Conservation (phyloP, 2,888 invertebrate genomes). For the Thecophora atra region DNA sequence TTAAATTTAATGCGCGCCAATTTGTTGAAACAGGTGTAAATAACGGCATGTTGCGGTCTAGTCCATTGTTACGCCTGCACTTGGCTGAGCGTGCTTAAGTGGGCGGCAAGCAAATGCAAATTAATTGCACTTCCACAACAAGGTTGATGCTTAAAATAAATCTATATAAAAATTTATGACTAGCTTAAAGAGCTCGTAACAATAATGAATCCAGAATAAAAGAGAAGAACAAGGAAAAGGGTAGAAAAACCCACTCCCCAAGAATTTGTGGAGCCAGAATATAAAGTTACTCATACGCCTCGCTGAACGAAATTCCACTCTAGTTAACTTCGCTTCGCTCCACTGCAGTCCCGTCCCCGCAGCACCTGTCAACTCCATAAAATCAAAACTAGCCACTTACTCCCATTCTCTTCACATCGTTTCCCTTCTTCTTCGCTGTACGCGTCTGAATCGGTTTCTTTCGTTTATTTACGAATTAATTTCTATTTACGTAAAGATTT, state of each 20-base stretch:
- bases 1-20: constrained; percentile 15
- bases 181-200: neutral
- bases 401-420: neutral
- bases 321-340: neutral
- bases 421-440: neutral
- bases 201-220: neutral
- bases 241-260: neutral
- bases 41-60: neutral
- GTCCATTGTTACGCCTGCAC: too few relatives aligned
- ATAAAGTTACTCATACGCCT: neutral
- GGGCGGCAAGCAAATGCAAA: too few relatives aligned
- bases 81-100: too few relatives aligned
- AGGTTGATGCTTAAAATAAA: too few relatives aligned
- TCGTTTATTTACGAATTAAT: neutral
- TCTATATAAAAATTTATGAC: too few relatives aligned
- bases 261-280: neutral
- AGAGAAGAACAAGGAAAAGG: neutral
- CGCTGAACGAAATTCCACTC: neutral
- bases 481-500: too few relatives aligned
- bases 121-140: too few relatives aligned
- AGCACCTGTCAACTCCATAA: neutral
- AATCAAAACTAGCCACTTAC: neutral
- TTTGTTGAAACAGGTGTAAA: constrained; percentile 28
- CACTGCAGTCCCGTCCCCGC: neutral
- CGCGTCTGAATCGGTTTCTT: neutral